These are phyloP conservation scores for Scaptomyza parva DNA, from an alignment of 2,888 invertebrate genomes.

Conservation along the genomic window DNA sequence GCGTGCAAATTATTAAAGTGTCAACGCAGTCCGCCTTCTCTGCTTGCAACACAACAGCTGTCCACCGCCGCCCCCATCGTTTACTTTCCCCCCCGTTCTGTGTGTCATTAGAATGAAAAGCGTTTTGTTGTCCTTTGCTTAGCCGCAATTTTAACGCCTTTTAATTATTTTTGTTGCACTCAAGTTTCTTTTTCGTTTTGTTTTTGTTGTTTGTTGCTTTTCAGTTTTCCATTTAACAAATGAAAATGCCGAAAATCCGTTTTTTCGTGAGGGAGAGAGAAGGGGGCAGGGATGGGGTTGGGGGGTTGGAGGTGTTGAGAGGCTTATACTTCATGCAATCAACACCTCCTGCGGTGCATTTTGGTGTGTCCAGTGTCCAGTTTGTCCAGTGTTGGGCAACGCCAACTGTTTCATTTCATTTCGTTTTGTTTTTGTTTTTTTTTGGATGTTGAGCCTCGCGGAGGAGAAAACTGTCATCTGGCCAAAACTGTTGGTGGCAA, in stretches of 20 bases:
- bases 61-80: neutral
- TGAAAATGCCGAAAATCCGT: conserved; percentile 57
- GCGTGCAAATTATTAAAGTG: conserved; percentile 83
- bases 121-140: conserved; percentile 35
- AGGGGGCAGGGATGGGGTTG: no score
- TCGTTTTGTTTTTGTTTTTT: neutral
- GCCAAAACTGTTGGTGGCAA: no score
- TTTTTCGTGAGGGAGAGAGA: neutral
- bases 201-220: neutral
- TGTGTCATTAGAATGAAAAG: conserved; percentile 21
- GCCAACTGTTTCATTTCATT: conserved; percentile 11
- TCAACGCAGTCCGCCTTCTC: conserved; percentile 63
- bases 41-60: conserved; percentile 6
- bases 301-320: neutral
- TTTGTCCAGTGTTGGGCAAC: conserved; percentile 1
- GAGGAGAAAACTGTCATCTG: conserved; percentile 43
- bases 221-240: conserved; percentile 45
- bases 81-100: neutral
- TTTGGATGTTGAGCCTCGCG: conserved; percentile 12
- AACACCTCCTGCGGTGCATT: conserved; percentile 39
- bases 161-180: conserved; percentile 70
- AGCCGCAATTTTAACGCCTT: conserved; percentile 65
- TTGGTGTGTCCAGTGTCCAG: neutral
- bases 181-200: neutral
- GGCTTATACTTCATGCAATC: conserved; percentile 4